Conservation (phyloP, 2,113 vertebrate genomes). For the Callaeas wilsoni region DNA sequence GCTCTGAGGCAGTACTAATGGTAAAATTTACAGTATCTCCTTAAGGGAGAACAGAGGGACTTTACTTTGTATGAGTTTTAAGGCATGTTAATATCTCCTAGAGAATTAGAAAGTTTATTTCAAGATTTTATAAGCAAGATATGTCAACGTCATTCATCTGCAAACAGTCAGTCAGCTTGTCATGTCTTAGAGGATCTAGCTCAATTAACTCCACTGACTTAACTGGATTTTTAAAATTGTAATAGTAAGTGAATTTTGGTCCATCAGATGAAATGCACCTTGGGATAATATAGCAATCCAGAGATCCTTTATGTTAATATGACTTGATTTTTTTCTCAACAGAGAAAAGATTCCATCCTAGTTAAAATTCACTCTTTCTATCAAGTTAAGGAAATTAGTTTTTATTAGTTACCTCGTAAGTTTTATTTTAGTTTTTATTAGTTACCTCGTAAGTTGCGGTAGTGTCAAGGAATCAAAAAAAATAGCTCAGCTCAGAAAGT, state of each 20-base stretch:
- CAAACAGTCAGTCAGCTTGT: not conserved
- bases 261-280: not conserved
- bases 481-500: not conserved
- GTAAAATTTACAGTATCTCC: not conserved
- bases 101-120: not conserved
- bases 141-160: not conserved
- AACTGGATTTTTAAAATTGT: not conserved
- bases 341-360: not conserved
- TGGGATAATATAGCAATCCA: not conserved
- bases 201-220: not conserved
- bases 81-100: not conserved
- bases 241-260: not conserved
- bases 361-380: not conserved
- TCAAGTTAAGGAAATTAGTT: not conserved
- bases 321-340: not conserved
- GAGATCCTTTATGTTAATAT: not conserved
- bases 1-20: not conserved
- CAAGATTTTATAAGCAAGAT: not conserved
- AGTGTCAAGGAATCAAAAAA: not conserved
- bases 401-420: not conserved
- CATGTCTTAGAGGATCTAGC: not conserved
- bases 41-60: not conserved
- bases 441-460: not conserved
- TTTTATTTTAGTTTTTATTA: not conserved
- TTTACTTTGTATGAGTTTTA: not conserved